phyloP scores from a whole-genome alignment of 2,888 invertebrate species.

The Pristionchus fissidentatus region DNA sequence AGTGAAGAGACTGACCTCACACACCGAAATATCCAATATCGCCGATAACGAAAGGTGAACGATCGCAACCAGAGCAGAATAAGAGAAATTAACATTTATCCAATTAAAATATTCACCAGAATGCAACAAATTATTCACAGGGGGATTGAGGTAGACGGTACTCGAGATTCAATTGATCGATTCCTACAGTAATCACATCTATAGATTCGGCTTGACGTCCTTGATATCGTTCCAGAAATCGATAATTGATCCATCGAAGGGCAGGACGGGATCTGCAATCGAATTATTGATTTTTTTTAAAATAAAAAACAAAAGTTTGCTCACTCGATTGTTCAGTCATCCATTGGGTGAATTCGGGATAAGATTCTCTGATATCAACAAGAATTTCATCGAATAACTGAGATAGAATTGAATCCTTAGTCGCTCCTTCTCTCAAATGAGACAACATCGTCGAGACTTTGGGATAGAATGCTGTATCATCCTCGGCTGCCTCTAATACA shows the following conservation, averaged over 20 bases:
- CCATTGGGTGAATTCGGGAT: slow-evolving; percentile 19
- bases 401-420: neutral
- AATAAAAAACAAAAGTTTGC: neutral
- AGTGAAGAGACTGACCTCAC: no score
- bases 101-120: no score
- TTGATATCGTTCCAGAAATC: slow-evolving; percentile 44
- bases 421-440: slow-evolving; percentile 40
- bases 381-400: slow-evolving; percentile 26
- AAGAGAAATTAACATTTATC: no score
- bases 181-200: no score
- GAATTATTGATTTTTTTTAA: neutral
- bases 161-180: no score
- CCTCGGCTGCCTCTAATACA: slow-evolving; percentile 36
- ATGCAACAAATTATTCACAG: no score
- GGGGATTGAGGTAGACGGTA: no score
- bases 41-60: no score
- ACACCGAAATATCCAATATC: no score
- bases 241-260: slow-evolving; percentile 2
- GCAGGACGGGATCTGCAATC: slow-evolving; percentile 1
- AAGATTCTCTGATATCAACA: neutral
- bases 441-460: neutral
- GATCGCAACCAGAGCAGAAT: no score
- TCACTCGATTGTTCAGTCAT: slow-evolving; percentile 7
- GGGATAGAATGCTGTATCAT: slow-evolving; percentile 18
- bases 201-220: no score